These are phyloP conservation scores for Allacma fusca DNA, from an alignment of 2,888 invertebrate genomes.

Conservation along the genomic window DNA sequence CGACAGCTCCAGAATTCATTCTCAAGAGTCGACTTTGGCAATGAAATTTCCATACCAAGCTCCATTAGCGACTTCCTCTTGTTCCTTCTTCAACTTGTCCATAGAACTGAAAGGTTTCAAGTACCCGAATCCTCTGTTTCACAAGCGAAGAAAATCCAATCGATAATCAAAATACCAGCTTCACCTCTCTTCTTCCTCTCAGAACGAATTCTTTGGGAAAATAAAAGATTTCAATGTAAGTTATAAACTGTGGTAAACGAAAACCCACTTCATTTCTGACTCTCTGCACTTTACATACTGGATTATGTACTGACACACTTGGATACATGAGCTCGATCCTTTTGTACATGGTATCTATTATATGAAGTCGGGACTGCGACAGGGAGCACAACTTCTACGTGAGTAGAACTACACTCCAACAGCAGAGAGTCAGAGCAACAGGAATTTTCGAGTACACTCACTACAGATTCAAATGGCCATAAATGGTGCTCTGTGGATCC, in stretches of 20 bases:
- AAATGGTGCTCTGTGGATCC: neutral
- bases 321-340: neutral
- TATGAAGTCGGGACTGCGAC: neutral
- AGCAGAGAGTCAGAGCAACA: too few species aligned
- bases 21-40: conserved; percentile 12
- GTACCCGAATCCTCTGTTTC: conserved; percentile 11
- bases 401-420: too few species aligned
- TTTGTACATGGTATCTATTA: too few species aligned
- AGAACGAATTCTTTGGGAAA: neutral
- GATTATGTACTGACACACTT: neutral
- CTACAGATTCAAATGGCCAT: neutral
- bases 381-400: too few species aligned
- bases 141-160: conserved; percentile 1
- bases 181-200: neutral
- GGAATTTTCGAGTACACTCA: neutral
- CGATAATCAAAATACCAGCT: conserved; percentile 10
- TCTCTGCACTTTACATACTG: neutral
- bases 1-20: conserved; percentile 1
- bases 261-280: conserved; percentile 8
- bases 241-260: conserved; percentile 16
- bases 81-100: conserved; percentile 12
- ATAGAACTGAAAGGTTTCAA: neutral
- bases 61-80: conserved; percentile 16
- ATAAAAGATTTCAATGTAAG: conserved; percentile 12
- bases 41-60: conserved; percentile 11